Evolutionary conservation across 2,113 vertebrate species (phyloP).

Genomic region (Campylorhamphus procurvoides): DNA sequence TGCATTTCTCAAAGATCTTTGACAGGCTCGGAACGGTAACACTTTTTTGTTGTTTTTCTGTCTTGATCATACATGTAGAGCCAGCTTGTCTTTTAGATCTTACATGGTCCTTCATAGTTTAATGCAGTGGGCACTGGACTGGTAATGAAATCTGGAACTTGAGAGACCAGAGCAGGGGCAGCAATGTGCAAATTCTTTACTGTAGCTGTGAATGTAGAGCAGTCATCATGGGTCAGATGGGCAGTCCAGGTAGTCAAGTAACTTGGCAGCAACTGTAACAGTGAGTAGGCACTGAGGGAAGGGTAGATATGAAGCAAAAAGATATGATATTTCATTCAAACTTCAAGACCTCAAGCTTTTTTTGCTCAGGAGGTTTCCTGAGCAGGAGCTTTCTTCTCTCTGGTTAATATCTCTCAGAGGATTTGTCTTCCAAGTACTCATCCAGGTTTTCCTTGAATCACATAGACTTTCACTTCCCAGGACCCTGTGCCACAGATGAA

Average conservation of each 20-base stretch:
- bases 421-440: background rate
- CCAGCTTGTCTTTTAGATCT: background rate
- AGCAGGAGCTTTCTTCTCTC: background rate
- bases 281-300: background rate
- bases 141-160: background rate
- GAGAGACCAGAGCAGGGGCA: background rate
- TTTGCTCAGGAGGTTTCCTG: background rate
- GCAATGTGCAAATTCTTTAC: background rate
- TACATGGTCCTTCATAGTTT: background rate
- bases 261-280: background rate
- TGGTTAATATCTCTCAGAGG: background rate
- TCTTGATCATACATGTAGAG: background rate
- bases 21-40: background rate
- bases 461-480: background rate
- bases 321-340: background rate
- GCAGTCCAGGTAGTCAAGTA: background rate
- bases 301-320: background rate
- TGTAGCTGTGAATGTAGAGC: background rate
- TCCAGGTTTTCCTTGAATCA: background rate
- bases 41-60: background rate
- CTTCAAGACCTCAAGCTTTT: background rate
- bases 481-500: background rate
- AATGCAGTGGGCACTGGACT: background rate
- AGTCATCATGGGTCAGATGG: background rate
- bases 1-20: background rate